Base-by-base conservation (phyloP, 2,888 invertebrate genomes). In the Lasius platythorax region DNA sequence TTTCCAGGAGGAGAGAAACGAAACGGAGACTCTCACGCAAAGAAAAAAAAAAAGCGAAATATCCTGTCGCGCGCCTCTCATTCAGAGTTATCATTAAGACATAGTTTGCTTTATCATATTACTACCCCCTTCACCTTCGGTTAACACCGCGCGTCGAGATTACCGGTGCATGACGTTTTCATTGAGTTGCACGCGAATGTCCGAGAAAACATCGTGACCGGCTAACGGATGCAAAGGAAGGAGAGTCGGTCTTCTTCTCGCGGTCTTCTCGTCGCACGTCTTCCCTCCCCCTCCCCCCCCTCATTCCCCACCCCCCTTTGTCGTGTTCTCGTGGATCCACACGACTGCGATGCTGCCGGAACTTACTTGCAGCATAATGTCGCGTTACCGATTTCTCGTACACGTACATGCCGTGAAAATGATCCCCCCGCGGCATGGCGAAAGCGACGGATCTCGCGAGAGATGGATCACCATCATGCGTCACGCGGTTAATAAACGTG, bases 361-460 rank as follows among this genome's bases (percentile, higher is more conserved):
- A 91, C 90, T 89, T 78, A 75, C 50, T 74, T 63, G 74, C 82
- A 30, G 63, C 82, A 43, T 85, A 79, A 79, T 82, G 86, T 83
- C 81, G 88, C 58, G 87, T 89, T 90, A 90, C 91, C 92, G 91
- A 91, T 94, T 93, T 94, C 92, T 91, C 92, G 91, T 85, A 75
- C 85, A 78, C 68, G 86, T 86, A 86, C 85, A 85, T 85, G 83
- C 83, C 84, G 88, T 89, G 92, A 91, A 92, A 92, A 93, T 91
- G 90, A 92, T 93, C 91, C 37, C 89, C 87, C 82, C 82, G 84
- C 84, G 82, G 85, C 84, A 66, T 84, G 92, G 94, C 94, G 94
- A 94, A 93, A 94, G 94, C 94, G 92, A 92, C 88, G 33, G 85
- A 90, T 86, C 75, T 84, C 85, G 84, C 82, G 84, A 85, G 84